phyloP scores from a whole-genome alignment of 2,797 vertebrate species.

The Sebastes taczanowskii region DNA sequence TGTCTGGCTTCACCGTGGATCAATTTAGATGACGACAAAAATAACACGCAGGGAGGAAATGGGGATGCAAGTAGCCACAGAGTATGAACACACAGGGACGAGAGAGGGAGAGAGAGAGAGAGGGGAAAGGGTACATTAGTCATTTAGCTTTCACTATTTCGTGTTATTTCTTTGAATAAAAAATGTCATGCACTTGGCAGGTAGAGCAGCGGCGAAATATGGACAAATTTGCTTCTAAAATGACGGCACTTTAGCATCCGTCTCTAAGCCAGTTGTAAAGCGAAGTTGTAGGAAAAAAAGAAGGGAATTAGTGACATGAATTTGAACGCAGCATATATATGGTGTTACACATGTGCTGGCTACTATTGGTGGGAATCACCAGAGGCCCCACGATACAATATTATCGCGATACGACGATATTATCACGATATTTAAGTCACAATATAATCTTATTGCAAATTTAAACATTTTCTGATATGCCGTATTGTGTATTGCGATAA shows the following conservation, averaged over 20 bases:
- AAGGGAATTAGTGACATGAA: neutral
- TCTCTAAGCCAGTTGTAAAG: neutral
- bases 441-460: too few relatives aligned
- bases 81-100: slow-evolving; percentile 21
- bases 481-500: too few relatives aligned
- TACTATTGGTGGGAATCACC: neutral
- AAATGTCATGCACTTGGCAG: slow-evolving; percentile 65
- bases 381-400: too few relatives aligned
- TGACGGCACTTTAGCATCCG: slow-evolving; percentile 12
- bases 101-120: slow-evolving; percentile 17
- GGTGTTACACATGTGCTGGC: neutral
- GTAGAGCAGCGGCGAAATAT: slow-evolving; percentile 54
- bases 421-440: too few relatives aligned
- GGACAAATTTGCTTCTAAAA: slow-evolving; percentile 52
- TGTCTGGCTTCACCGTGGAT: slow-evolving; percentile 74
- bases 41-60: slow-evolving; percentile 46
- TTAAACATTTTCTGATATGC: too few relatives aligned
- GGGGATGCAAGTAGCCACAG: slow-evolving; percentile 22
- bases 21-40: slow-evolving; percentile 70
- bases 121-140: slow-evolving; percentile 57
- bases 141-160: slow-evolving; percentile 62
- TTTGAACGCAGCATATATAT: neutral
- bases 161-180: slow-evolving; percentile 61
- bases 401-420: too few relatives aligned
- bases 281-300: neutral